These are phyloP conservation scores for Rhea pennata DNA, from an alignment of 2,113 vertebrate genomes.

Conservation along the genomic window DNA sequence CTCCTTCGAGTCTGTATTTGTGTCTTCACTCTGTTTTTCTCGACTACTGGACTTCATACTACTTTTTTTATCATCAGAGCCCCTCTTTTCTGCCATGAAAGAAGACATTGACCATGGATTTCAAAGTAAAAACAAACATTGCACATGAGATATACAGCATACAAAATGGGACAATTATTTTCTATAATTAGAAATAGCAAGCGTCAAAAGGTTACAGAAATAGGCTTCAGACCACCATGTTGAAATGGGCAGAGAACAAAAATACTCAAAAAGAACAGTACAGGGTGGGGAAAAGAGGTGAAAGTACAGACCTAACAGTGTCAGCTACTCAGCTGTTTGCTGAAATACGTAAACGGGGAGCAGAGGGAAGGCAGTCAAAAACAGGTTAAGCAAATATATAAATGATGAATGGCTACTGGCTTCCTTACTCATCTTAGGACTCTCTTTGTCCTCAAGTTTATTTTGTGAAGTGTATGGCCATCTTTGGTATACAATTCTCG, in stretches of 20 bases:
- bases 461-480: neutral
- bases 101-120: slow-evolving; percentile 82
- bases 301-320: slow-evolving; percentile 5
- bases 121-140: slow-evolving; percentile 77
- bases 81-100: slow-evolving; percentile 90
- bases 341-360: neutral
- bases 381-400: neutral
- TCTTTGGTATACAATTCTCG: neutral
- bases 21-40: slow-evolving; percentile 87
- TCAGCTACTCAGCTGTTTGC: slow-evolving; percentile 13
- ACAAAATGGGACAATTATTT: slow-evolving; percentile 26
- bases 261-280: neutral
- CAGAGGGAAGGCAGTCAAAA: neutral
- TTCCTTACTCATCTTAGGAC: slow-evolving; percentile 31
- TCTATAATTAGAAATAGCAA: neutral
- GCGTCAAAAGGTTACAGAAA: slow-evolving; percentile 2
- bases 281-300: neutral
- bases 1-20: slow-evolving; percentile 91
- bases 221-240: slow-evolving; percentile 13
- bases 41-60: slow-evolving; percentile 90
- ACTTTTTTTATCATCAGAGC: slow-evolving; percentile 94
- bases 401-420: neutral
- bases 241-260: slow-evolving; percentile 26
- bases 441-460: neutral
- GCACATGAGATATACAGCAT: slow-evolving; percentile 50